phyloP scores from a whole-genome alignment of 2,113 vertebrate genomes.

The Halcyon senegalensis region DNA sequence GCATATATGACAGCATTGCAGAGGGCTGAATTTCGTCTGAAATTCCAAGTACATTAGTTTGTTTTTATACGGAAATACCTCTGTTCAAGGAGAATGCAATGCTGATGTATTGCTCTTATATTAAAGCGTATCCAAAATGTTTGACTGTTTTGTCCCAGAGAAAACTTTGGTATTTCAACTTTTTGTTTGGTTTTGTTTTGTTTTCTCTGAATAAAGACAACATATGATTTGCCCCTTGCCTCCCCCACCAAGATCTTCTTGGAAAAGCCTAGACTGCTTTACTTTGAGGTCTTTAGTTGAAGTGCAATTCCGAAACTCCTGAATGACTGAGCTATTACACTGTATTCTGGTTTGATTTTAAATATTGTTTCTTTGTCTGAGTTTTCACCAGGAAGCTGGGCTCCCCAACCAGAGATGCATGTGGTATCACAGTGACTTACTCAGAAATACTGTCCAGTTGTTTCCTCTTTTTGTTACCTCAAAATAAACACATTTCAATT shows the following conservation, averaged over 20 bases:
- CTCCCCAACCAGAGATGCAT: background rate
- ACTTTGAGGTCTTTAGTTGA: background rate
- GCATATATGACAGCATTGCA: background rate
- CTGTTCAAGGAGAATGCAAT: background rate
- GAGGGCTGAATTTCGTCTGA: background rate
- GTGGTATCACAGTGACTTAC: background rate
- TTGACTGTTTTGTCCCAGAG: background rate
- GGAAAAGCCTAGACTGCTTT: background rate
- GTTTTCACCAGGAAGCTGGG: background rate
- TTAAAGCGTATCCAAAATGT: background rate
- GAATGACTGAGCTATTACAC: background rate
- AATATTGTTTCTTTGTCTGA: background rate
- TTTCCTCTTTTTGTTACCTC: background rate
- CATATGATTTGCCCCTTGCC: background rate
- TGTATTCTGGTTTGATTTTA: background rate
- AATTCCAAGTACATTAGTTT: background rate
- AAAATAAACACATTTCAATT: background rate
- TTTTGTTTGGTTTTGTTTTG: background rate
- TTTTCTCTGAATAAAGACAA: background rate
- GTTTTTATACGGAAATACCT: background rate
- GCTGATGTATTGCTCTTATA: background rate
- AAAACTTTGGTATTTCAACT: background rate
- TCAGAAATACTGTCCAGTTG: background rate
- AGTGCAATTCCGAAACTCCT: background rate
- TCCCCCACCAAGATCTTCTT: background rate